Evolutionary conservation across 2,113 vertebrate genomes (phyloP).

Genomic region (Telmatochromis brachygnathus): DNA sequence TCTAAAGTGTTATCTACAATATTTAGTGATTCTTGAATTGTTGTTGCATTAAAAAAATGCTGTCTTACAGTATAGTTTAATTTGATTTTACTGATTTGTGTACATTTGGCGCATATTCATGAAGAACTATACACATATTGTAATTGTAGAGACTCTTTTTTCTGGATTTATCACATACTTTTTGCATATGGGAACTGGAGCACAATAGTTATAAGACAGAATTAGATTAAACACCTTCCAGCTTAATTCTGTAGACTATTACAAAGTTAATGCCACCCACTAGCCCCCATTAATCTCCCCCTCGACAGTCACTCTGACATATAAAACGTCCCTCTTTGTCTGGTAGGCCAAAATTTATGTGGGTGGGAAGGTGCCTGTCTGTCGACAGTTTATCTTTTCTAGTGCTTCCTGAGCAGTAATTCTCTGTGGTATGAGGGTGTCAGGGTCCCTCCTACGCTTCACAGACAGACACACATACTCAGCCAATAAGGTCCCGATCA

Average conservation of each 20-base stretch:
- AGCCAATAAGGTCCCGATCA: not conserved
- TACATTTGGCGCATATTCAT: not conserved
- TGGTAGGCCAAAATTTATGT: slow-evolving; percentile 32
- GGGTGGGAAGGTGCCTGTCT: slow-evolving; percentile 36
- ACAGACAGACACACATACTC: not conserved
- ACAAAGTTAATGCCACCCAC: slow-evolving; percentile 24
- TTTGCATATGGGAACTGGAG: not conserved
- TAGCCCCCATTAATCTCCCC: slow-evolving; percentile 7
- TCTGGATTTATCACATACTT: not conserved
- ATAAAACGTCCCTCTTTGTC: slow-evolving; percentile 23
- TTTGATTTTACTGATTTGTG: not conserved
- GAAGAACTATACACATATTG: not conserved
- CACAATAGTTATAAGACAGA: not conserved
- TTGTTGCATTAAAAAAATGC: not conserved
- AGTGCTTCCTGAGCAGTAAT: slow-evolving; percentile 36
- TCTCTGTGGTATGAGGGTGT: slow-evolving; percentile 2
- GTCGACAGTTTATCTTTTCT: slow-evolving; percentile 11
- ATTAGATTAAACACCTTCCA: slow-evolving; percentile 4
- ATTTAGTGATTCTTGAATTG: not conserved
- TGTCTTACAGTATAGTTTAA: not conserved
- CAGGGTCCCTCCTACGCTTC: not conserved
- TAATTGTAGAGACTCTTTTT: not conserved
- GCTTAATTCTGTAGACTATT: slow-evolving; percentile 16
- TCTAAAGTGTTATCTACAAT: not conserved
- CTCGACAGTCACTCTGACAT: slow-evolving; percentile 28